Base-by-base conservation (phyloP, 2,113 vertebrate species). In the Phalacrocorax aristotelis region DNA sequence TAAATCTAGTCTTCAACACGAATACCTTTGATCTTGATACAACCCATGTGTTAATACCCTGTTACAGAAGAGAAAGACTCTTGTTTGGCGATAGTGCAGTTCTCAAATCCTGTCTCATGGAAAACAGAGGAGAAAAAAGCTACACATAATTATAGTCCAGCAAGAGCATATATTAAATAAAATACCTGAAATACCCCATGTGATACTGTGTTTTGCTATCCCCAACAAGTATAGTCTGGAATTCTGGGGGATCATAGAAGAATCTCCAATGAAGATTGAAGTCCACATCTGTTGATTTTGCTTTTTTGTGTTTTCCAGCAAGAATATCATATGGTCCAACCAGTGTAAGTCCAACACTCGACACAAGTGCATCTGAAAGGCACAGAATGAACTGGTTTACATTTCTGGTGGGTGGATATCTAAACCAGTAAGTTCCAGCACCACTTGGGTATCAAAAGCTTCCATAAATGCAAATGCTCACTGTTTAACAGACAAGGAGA, bases 171-270 rank as follows among this genome's bases (percentile, higher is more conserved):
- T 32, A 70, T 62, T 54, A 74, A 80, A 86, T 25, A 13, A 49
- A 83, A 66, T 98, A 99, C 99, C 99, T 99, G 98, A 98, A 99
- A 97, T 99, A 99, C n/a, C 99, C 99, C 96, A 99, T 98, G 96
- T 99, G 99, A 97, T 98, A 98, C 44, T 99, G 98, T 77, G 97
- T 99, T 96, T 98, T 98, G 76, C 95, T 95, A 75, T 98, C 98
- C 25, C 98, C 99, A 32, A 92, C 93, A 83, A 99, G 97, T 83
- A 99, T 97, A 38, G 99, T 99, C 97, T 99, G 99, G 92, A 99
- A 99, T 97, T 99, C 99, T 21, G 99, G 99, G 11, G 99, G 99
- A 97, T 99, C 99, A 76, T 99, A 99, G 92, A 99, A 99, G 97
- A 99, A 99, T 87, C 99, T 98, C 99, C 99, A 99, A 87, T 99